Conservation (phyloP, 2,113 vertebrate genomes). For the Antennarius striatus region DNA sequence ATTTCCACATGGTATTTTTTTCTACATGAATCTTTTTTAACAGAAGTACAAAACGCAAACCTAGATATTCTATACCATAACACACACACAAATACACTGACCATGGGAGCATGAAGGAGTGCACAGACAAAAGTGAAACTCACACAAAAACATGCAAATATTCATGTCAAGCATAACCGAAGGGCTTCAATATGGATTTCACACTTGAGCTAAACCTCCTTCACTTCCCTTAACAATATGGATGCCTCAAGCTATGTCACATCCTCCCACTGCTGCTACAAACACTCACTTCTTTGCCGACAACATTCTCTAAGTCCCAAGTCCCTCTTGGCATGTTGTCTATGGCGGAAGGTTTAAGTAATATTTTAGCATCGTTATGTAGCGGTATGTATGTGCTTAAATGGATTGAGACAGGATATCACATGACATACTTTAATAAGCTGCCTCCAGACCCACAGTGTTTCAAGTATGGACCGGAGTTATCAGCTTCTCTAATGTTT, state of each 20-base stretch:
- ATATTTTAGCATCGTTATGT: constrained; percentile 23
- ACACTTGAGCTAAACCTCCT: constrained; percentile 66
- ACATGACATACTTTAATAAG: constrained; percentile 16
- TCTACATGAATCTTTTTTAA: neutral
- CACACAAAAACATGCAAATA: constrained; percentile 6
- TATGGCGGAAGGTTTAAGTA: constrained; percentile 27
- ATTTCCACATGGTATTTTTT: constrained; percentile 63
- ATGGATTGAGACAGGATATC: constrained; percentile 11
- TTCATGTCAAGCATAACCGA: constrained; percentile 45
- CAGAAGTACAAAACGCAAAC: constrained; percentile 1
- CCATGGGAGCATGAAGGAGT: neutral
- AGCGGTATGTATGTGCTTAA: constrained; percentile 23
- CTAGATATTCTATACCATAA: constrained; percentile 9
- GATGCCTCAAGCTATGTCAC: constrained; percentile 52
- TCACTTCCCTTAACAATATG: constrained; percentile 58
- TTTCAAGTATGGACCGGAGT: neutral
- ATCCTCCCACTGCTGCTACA: constrained; percentile 30
- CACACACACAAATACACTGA: constrained; percentile 5
- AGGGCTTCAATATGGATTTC: constrained; percentile 65
- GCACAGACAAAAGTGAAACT: neutral
- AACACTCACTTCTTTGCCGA: constrained; percentile 40
- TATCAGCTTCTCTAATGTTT: neutral
- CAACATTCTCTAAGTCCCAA: constrained; percentile 27
- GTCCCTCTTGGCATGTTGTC: constrained; percentile 26
- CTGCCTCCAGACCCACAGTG: constrained; percentile 6